Percentiles rank a stretch among this genome's conserved stretches.
Conservation (phyloP, 2,113 vertebrate species). For the Dendrocopos noguchii region DNA sequence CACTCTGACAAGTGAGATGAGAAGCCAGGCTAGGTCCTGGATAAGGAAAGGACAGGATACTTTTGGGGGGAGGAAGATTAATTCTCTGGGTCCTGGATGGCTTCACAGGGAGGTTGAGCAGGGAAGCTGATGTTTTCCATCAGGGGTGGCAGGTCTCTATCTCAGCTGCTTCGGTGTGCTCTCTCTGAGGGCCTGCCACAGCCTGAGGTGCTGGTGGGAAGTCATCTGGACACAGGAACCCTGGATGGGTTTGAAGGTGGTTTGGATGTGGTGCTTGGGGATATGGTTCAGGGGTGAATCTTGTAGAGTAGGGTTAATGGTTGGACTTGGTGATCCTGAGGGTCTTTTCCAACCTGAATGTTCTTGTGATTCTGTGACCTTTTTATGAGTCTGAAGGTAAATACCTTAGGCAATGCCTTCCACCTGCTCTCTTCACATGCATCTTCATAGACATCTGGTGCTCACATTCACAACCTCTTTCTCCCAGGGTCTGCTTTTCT, state of each 20-base stretch:
- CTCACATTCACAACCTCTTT: neutral
- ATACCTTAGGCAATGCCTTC: neutral
- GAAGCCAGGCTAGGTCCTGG: neutral
- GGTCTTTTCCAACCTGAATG: too few relatives aligned
- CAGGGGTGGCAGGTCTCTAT: neutral
- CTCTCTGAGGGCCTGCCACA: neutral
- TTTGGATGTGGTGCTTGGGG: too few relatives aligned
- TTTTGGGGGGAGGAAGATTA: neutral
- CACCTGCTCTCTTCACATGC: neutral
- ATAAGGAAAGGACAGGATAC: neutral
- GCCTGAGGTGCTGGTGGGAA: neutral
- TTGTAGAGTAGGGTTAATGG: too few relatives aligned
- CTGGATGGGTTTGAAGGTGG: too few relatives aligned
- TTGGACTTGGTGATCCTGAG: too few relatives aligned
- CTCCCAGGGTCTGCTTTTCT: neutral
- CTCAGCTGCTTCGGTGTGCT: neutral
- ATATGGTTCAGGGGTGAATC: too few relatives aligned
- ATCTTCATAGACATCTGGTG: neutral
- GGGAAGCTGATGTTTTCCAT: neutral
- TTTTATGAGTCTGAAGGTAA: neutral
- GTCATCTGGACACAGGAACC: neutral
- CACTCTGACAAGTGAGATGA: neutral
- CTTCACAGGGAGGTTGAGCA: neutral
- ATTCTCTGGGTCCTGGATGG: neutral
- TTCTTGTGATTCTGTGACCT: neutral